These are phyloP conservation scores for Pseudomyrmex sp. DNA, from an alignment of 1,140 invertebrate genomes.

Conservation along the genomic window DNA sequence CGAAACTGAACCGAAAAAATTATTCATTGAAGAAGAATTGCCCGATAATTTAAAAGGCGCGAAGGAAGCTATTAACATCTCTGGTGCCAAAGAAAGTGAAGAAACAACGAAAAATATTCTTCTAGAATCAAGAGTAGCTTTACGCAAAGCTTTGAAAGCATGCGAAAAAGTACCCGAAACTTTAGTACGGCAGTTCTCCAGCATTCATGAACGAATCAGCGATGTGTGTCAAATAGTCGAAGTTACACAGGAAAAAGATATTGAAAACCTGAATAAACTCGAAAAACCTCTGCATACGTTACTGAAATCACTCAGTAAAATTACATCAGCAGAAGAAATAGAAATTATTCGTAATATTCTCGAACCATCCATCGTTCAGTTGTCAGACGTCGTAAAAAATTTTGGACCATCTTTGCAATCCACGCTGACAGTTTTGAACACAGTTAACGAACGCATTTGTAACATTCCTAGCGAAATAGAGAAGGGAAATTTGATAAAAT, in stretches of 20 bases:
- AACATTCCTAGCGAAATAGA: not conserved
- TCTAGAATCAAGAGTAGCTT: conserved; percentile 18
- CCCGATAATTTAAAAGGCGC: conserved; percentile 71
- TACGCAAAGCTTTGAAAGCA: conserved; percentile 36
- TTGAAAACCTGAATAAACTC: conserved; percentile 46
- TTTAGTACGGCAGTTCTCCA: conserved; percentile 32
- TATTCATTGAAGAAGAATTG: conserved; percentile 72
- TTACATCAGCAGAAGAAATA: conserved; percentile 3
- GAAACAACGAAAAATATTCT: conserved; percentile 38
- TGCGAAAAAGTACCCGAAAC: conserved; percentile 46
- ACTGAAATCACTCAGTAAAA: conserved; percentile 25
- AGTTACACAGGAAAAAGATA: conserved; percentile 1
- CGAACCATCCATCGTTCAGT: conserved; percentile 32
- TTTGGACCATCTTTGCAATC: conserved; percentile 32
- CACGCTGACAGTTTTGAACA: conserved; percentile 4
- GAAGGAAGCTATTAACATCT: conserved; percentile 63
- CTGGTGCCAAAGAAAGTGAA: conserved; percentile 67
- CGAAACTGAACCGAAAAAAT: conserved; percentile 29
- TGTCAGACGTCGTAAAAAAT: conserved; percentile 20
- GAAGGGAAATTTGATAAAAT: not conserved
- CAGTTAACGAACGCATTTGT: conserved; percentile 33
- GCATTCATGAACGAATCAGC: conserved; percentile 48
- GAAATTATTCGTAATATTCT: conserved; percentile 48
- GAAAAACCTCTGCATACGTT: conserved; percentile 55
- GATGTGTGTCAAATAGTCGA: conserved; percentile 47